phyloP scores from a whole-genome alignment of 2,113 vertebrate species.

The Strix aluco region DNA sequence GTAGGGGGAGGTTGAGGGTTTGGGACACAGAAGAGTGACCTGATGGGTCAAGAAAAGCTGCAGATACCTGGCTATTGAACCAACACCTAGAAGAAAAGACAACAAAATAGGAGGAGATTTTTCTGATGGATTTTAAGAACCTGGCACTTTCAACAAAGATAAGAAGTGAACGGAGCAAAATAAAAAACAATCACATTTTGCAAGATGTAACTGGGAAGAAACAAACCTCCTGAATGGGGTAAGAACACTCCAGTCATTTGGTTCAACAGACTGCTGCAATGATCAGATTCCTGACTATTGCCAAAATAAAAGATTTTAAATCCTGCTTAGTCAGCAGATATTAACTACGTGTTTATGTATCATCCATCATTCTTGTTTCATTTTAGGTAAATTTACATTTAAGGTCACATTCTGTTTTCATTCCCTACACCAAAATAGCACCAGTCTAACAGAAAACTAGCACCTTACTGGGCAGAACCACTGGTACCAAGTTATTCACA shows the following conservation, averaged over 20 bases:
- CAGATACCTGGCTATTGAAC: not conserved
- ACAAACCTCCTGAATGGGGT: not conserved
- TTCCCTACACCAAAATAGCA: not conserved
- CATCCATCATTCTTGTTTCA: not conserved
- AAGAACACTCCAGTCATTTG: not conserved
- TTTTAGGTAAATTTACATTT: not conserved
- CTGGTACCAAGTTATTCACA: not conserved
- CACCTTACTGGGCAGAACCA: not conserved
- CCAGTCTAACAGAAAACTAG: not conserved
- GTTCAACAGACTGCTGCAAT: not conserved
- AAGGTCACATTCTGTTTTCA: not conserved
- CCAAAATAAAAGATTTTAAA: not conserved
- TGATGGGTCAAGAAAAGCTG: not conserved
- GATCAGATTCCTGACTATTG: not conserved
- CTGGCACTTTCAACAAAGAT: not conserved
- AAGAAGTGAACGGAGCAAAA: not conserved
- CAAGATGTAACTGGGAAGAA: not conserved
- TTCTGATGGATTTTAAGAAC: not conserved
- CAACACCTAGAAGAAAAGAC: not conserved
- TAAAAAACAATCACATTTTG: not conserved
- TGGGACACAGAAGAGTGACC: not conserved
- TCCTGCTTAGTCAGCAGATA: not conserved
- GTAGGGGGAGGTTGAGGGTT: accelerated
- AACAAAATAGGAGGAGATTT: not conserved
- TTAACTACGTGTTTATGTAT: not conserved